These are phyloP conservation scores for Benitochromis conjunctus DNA, from an alignment of 2,113 vertebrate genomes.

Conservation along the genomic window DNA sequence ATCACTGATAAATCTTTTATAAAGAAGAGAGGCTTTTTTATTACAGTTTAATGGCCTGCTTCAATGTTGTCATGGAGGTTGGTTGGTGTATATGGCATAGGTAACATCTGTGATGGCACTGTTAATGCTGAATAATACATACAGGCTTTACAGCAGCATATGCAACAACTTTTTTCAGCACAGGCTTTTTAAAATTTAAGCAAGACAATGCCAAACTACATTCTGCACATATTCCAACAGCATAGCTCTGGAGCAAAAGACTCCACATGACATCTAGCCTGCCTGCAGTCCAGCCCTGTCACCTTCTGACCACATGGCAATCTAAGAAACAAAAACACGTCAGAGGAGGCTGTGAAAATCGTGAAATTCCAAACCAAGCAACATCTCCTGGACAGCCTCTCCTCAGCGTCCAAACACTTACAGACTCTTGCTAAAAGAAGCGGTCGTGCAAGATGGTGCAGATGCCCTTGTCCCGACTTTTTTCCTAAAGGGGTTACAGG, in stretches of 20 bases:
- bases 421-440: not conserved
- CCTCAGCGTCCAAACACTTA: not conserved
- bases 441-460: not conserved
- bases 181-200: not conserved
- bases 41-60: not conserved
- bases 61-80: too few relatives aligned
- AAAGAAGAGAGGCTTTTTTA: not conserved
- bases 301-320: not conserved
- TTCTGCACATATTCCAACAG: not conserved
- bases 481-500: not conserved
- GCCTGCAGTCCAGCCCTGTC: not conserved
- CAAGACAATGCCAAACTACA: not conserved
- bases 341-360: not conserved
- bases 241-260: not conserved
- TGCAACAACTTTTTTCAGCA: not conserved
- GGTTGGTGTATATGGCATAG: not conserved
- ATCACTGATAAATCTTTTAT: not conserved
- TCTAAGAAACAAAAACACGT: not conserved
- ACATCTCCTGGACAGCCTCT: not conserved
- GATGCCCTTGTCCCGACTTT: not conserved
- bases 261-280: not conserved
- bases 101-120: not conserved
- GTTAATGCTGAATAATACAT: not conserved
- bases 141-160: not conserved
- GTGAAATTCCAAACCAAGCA: not conserved